A percentile compares a stretch with the other conserved stretches of the same genome.
These are phyloP conservation scores for Ctenicera cuprea DNA, from an alignment of 2,888 invertebrate genomes.

Conservation along the genomic window DNA sequence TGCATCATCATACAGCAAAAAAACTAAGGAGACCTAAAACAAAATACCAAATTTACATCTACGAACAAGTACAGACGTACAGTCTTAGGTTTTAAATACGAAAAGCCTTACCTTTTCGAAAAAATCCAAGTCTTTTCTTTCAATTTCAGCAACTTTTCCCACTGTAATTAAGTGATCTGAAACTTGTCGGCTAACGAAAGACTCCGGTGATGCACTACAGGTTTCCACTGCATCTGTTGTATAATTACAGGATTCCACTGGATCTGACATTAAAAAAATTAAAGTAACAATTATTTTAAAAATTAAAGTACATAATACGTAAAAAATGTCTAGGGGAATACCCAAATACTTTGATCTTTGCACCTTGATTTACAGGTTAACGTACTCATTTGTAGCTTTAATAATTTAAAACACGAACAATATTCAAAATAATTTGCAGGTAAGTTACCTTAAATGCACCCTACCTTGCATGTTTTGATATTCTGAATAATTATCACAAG, in stretches of 20 bases:
- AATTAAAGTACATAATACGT: no score
- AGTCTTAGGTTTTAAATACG: slow-evolving; percentile 10
- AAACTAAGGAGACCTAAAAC: slow-evolving; percentile 66
- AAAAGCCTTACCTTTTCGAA: slow-evolving; percentile 70
- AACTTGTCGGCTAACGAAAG: no score
- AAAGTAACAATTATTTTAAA: no score
- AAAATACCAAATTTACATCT: slow-evolving; percentile 21
- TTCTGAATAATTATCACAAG: not conserved
- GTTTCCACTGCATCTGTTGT: not conserved
- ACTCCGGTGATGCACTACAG: not conserved
- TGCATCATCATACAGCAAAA: slow-evolving; percentile 65
- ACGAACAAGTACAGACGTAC: no score
- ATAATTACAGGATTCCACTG: not conserved
- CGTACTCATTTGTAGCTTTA: no score
- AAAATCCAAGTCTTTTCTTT: slow-evolving; percentile 71
- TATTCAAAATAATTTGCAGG: no score
- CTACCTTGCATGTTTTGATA: not conserved
- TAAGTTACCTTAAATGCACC: no score
- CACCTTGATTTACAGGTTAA: no score
- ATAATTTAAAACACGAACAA: no score
- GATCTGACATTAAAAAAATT: not conserved
- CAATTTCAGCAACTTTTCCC: slow-evolving; percentile 69
- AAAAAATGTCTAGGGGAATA: no score
- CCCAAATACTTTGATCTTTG: no score
- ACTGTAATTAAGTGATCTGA: slow-evolving; percentile 11